These are phyloP conservation scores for Latrodectus hesperus DNA, from an alignment of 2,888 invertebrate genomes.

Conservation along the genomic window DNA sequence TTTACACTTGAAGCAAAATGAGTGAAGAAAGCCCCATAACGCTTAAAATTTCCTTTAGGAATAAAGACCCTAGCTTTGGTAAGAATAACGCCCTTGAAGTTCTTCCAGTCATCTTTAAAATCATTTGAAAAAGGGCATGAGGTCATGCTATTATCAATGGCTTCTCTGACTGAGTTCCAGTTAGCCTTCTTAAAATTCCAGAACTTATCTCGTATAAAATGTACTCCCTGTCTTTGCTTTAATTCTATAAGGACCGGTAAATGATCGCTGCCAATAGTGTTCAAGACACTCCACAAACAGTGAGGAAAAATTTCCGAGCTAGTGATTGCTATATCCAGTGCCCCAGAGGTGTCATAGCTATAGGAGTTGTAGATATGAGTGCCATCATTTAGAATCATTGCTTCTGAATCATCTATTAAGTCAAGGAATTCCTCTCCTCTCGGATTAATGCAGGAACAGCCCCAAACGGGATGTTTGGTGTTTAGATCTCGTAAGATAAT, in stretches of 20 bases:
- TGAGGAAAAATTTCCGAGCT: slow-evolving; percentile 6
- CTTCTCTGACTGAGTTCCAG: slow-evolving; percentile 1
- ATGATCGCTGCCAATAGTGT: slow-evolving; percentile 28
- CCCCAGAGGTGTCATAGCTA: neutral
- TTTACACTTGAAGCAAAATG: slow-evolving; percentile 10
- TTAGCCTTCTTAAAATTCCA: slow-evolving; percentile 12
- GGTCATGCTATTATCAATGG: neutral
- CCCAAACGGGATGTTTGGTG: too few species aligned
- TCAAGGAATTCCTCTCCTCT: too few species aligned
- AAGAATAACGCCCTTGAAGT: slow-evolving; percentile 12
- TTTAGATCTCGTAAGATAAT: too few species aligned
- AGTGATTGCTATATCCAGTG: slow-evolving; percentile 14
- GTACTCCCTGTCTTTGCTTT: slow-evolving; percentile 15
- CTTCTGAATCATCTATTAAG: too few species aligned
- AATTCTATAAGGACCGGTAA: slow-evolving; percentile 15
- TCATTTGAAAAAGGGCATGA: neutral
- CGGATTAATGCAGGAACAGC: too few species aligned
- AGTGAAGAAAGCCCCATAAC: slow-evolving; percentile 17
- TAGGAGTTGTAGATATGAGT: too few species aligned
- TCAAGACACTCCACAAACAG: slow-evolving; percentile 17
- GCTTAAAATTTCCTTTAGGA: slow-evolving; percentile 28
- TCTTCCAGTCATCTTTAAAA: slow-evolving; percentile 9
- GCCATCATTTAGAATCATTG: too few species aligned
- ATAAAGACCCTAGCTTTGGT: neutral
- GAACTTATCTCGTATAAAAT: neutral